Evolutionary conservation across 2,797 vertebrate genomes (phyloP), one percentile per base, ranked within the genome.

Genomic region (Eospalax fontanierii): DNA sequence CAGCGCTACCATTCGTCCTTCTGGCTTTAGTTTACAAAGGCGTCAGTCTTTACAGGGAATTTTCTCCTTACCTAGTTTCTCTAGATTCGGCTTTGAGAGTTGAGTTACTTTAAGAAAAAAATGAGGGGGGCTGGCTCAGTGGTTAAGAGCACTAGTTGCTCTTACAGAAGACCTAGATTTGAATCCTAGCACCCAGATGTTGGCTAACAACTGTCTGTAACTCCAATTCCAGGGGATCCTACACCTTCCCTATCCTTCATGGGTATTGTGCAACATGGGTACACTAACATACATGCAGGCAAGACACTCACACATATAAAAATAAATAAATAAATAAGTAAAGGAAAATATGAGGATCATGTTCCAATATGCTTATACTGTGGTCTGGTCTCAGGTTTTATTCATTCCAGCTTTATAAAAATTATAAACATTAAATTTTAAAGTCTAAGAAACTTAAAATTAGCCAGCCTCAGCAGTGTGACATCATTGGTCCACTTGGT

Each of bases 401-500:
- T 22, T 78, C 40, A 28, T 74, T 95, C 65, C 9, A 16, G 35
- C 26, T 89, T 78, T 76, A 24, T 7, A 93, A 90, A 50, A 86
- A 70, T 70, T 93, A 81, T 65, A 73, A 89, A 21, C 84, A 43
- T 66, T 75, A 28, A 89, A 74, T 61, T 83, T 18, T 78, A n/a
- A 89, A 70, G 24, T 73, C 70, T 93, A 28, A 71, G 50, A 35
- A 92, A 54, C 33, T 54, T 54, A 46, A 65, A 94, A 68, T 59
- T 46, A 26, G 79, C 76, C 33, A 12, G 2, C 76, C 46, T 93
- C 57, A 61, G 38, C 18, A 87, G 86, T 94, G 79, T 96, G 96
- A 70, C 14, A 19, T 14, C 43, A 73, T 95, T 95, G 97, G 84
- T 93, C 98, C 98, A 98, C 97, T 76, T 90, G 98, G 96, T 98